A percentile compares a stretch with the other conserved stretches of the same genome.
phyloP scores from a whole-genome alignment of 2,797 vertebrate genomes.

The Benthosema pterotum region DNA sequence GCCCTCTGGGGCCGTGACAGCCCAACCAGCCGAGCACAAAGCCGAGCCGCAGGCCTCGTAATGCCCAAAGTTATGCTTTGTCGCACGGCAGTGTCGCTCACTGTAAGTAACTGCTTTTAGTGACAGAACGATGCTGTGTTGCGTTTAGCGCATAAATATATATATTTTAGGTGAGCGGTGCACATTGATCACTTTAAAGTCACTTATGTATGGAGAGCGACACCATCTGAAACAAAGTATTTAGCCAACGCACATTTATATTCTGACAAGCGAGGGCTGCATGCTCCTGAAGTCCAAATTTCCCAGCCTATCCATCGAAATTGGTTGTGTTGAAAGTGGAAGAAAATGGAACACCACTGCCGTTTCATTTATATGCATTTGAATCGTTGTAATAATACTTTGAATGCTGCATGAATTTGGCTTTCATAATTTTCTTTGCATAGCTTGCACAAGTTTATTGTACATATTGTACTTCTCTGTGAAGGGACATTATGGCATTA shows the following conservation, averaged over 20 bases:
- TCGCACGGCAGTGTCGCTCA: too few species aligned
- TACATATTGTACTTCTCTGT: conserved; percentile 95
- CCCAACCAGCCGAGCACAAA: conserved; percentile 58
- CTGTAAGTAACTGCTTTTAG: too few species aligned
- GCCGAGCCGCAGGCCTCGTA: conserved; percentile 66
- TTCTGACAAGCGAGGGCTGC: conserved; percentile 29
- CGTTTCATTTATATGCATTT: conserved; percentile 74
- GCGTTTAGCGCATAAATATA: too few species aligned
- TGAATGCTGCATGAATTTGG: conserved; percentile 83
- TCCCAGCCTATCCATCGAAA: conserved; percentile 65
- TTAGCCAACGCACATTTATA: conserved; percentile 18
- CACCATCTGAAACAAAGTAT: too few species aligned
- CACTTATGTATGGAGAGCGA: too few species aligned
- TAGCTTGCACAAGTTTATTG: conserved; percentile 86
- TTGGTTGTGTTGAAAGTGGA: conserved; percentile 32
- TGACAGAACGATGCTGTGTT: too few species aligned
- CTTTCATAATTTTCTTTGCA: conserved; percentile 79
- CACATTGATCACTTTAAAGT: too few species aligned
- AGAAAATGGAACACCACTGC: conserved; percentile 50
- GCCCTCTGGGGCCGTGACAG: conserved; percentile 61
- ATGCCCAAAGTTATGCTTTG: too few species aligned
- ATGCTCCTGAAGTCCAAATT: conserved; percentile 61
- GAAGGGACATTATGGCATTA: conserved; percentile 85
- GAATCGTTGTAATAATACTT: conserved; percentile 56
- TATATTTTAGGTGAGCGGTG: too few species aligned